Conservation (phyloP, 2,888 invertebrate species). For the Rotaria sp. region DNA sequence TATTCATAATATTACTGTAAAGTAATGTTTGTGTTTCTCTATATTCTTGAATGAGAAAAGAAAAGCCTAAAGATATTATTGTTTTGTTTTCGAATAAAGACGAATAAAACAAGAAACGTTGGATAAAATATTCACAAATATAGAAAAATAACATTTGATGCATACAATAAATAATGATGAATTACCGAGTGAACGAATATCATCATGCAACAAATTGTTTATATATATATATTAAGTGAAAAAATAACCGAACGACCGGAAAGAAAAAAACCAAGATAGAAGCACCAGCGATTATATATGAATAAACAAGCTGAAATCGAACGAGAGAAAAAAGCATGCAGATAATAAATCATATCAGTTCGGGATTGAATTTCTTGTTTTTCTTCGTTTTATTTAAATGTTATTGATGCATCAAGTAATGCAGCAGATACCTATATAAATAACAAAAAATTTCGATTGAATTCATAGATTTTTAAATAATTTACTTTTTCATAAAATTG, state of each 20-base stretch:
- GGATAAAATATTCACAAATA: not conserved
- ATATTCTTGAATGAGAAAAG: not conserved
- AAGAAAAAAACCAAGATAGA: not conserved
- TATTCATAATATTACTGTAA: not conserved
- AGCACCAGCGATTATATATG: not conserved
- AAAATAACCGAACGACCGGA: not conserved
- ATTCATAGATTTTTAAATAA: not conserved
- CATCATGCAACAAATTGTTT: not conserved
- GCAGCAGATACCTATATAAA: not conserved
- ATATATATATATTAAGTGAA: not conserved
- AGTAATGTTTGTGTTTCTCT: not conserved
- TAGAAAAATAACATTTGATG: not conserved
- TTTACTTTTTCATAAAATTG: constrained; percentile 33
- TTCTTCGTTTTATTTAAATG: not conserved
- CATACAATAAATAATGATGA: not conserved
- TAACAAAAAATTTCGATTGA: not conserved
- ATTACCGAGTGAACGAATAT: not conserved
- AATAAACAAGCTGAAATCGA: not conserved
- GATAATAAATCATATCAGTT: not conserved
- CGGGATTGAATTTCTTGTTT: not conserved
- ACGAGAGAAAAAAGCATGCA: constrained; percentile 1
- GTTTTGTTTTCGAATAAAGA: not conserved
- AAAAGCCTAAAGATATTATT: not conserved
- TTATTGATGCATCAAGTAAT: not conserved
- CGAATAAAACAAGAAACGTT: not conserved